Base-by-base conservation (phyloP, 2,888 invertebrate species). In the Camptogramma bilineatum region DNA sequence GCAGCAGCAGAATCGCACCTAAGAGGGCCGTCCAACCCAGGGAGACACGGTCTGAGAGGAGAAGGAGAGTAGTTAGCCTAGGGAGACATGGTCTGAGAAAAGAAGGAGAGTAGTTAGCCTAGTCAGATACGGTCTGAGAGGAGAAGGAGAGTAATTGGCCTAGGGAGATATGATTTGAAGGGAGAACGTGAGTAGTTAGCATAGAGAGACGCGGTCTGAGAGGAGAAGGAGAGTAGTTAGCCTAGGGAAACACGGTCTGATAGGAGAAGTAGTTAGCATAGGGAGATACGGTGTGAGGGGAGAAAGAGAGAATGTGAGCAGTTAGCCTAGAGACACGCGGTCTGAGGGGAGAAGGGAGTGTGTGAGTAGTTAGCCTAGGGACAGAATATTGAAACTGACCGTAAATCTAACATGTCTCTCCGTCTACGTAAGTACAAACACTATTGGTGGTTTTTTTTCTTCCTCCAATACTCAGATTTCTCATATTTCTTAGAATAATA, bases 11-110 rank as follows among this genome's bases (percentile, higher is more conserved):
- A 39, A 97, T 88, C 0, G 97, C 97, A 0, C 97, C 97, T 28
- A 97, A 86, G 0, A 98, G 87, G 0, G 98, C 97, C 0, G 97
- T 97, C 97, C 97, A 98, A 8, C 98, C 98, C 50, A 98, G 87
- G 0, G 97, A 97, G 0, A 98, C 91, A 0, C 94, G 91, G 73
- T 94, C 94, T 94, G 76, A 1, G 9, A 17, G 13, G 16, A 2
- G 46, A 44, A 13, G 2, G 24, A 4, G 24, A 2, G 4, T 4
- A 2, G 4, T 24, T 24, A 51, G 34, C 9, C 4, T 9, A 10
- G 34, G 1, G 10, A 34, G 1, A 34, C 34, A 7, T 7, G 13
- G 24, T 24, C 24, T 24, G 24, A 24, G 3, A 4, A 24, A 4
- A 24, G 24, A 24, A 4, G 2, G 24, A 4, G 24, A 4, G 24